Evolutionary conservation across 2,888 invertebrate genomes (phyloP), one percentile per base, ranked within the genome.

Genomic region (Stramonita haemastoma): DNA sequence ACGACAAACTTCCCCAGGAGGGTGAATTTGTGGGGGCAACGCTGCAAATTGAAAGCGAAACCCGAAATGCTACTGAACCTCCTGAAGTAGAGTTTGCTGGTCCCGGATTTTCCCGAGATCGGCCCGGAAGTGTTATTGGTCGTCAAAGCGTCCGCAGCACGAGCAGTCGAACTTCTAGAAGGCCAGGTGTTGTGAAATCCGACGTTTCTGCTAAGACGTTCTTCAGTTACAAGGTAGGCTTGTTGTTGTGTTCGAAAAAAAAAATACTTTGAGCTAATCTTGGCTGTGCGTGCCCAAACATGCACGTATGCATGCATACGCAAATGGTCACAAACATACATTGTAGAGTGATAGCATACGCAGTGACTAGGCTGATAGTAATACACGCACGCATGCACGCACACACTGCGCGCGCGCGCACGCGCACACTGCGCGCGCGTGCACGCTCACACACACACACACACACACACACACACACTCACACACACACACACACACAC

Each of bases 11-110:
- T 13, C 91, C 92, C 29, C 92, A 92, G 26, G 93, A 92, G 66
- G 93, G 92, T 22, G 92, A 93, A 73, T 94, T 94, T 91, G 91
- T 92, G 29, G 94, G 94, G 60, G 94, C 94, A 86, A 94, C 94
- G 0, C 87, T 94, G 26, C 93, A 94, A 87, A 93, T 94, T 85
- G 92, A 90, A 81, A 90, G 89, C 36, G 93, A 91, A 34, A 91
- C 90, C 2, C 90, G 90, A 5, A 86, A 89, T 66, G 90, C 88
- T 17, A 89, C 86, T 17, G 90, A 90, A 32, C 88, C 89, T 0
- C 89, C 92, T 8, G 92, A 91, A 17, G 93, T 93, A 0, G 92
- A 92, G 19, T 92, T 92, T 85, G 89, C 91, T 13, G 92, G 91
- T 70, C 91, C 89, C 1, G 81, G 73, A 22, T 34, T 91, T 29